Percentiles rank a stretch among this genome's conserved stretches.
Evolutionary conservation across 2,113 vertebrate species (phyloP).

Genomic region (Grantiella picta): DNA sequence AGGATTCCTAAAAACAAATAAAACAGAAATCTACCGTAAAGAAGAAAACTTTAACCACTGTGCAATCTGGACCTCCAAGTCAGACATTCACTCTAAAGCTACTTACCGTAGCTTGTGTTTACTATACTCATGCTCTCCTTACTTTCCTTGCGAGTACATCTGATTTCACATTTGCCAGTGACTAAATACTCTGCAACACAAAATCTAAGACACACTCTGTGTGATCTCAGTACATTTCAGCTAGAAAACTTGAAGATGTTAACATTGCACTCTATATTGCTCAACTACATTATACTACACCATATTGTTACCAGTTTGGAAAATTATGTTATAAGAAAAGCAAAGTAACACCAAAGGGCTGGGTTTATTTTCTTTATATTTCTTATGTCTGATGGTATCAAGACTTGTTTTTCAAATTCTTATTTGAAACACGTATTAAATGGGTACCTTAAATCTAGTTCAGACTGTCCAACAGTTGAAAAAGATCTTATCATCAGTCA

Average conservation of each 20-base stretch:
- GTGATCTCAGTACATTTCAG: not conserved
- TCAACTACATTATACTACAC: not conserved
- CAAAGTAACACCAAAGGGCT: not conserved
- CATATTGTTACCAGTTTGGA: not conserved
- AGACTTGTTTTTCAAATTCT: not conserved
- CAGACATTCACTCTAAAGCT: not conserved
- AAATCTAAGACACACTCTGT: not conserved
- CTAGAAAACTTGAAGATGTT: not conserved
- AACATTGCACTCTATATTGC: not conserved
- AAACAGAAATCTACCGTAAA: not conserved
- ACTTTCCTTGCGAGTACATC: not conserved
- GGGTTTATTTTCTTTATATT: not conserved
- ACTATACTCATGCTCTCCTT: not conserved
- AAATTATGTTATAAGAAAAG: not conserved
- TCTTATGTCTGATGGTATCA: not conserved
- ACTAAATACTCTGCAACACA: not conserved
- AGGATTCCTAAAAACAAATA: not conserved
- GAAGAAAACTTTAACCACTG: not conserved
- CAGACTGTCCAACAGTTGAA: not conserved
- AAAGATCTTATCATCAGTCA: not conserved
- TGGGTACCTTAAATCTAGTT: not conserved
- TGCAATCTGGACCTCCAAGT: not conserved
- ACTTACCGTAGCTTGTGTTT: not conserved
- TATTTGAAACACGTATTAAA: not conserved
- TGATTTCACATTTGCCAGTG: not conserved